Percentiles rank a stretch among this genome's conserved stretches.
These are phyloP conservation scores for Neolamprologus tretocephalus DNA, from an alignment of 2,113 vertebrate genomes.

Conservation along the genomic window DNA sequence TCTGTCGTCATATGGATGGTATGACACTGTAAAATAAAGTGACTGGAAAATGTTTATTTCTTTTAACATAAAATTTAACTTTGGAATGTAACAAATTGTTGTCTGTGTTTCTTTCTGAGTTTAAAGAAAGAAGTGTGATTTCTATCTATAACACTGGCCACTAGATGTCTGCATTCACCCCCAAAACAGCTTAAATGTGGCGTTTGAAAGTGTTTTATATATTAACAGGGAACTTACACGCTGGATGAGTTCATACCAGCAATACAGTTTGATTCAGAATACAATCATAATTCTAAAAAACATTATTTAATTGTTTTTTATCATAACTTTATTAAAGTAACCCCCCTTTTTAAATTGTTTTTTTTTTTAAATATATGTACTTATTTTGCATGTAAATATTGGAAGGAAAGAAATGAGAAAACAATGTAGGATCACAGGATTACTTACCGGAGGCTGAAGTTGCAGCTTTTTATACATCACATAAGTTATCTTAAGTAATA, in stretches of 20 bases:
- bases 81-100: slow-evolving; percentile 58
- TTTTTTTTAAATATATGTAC: not conserved
- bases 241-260: not conserved
- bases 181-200: not conserved
- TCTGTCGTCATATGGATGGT: slow-evolving; percentile 45
- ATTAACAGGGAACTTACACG: rapidly evolving
- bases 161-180: slow-evolving; percentile 41
- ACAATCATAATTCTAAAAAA: not conserved
- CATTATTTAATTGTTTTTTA: not conserved
- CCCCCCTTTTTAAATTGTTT: not conserved
- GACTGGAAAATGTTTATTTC: slow-evolving; percentile 53
- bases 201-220: rapidly evolving
- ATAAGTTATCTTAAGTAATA: not conserved
- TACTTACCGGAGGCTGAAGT: rapidly evolving
- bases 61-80: slow-evolving; percentile 66
- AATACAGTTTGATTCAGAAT: not conserved
- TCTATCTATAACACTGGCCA: not conserved
- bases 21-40: slow-evolving; percentile 59
- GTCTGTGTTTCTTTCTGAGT: not conserved
- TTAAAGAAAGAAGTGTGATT: not conserved
- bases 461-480: rapidly evolving
- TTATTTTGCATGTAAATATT: not conserved
- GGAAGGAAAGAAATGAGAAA: not conserved
- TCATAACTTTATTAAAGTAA: not conserved
- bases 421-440: not conserved